Evolutionary conservation across 2,113 vertebrate genomes (phyloP).

Genomic region (Jacana jacana): DNA sequence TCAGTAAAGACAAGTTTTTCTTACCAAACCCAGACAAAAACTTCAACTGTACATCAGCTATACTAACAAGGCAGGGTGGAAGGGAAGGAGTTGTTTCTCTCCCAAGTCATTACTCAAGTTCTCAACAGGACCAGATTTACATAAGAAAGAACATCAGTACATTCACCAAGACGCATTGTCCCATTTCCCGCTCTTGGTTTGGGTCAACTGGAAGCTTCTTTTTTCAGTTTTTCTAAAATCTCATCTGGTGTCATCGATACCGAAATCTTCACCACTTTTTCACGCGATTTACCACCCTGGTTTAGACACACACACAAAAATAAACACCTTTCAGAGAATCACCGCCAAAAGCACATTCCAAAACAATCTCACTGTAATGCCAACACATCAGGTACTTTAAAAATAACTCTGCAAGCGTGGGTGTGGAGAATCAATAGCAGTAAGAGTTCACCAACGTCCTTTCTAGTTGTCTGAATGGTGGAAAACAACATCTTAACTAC

Average conservation of each 20-base stretch:
- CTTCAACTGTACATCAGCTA: not conserved
- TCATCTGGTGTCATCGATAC: conserved; percentile 79
- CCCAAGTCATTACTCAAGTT: not conserved
- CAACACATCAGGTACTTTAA: not conserved
- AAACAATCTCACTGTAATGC: not conserved
- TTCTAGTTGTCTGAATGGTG: not conserved
- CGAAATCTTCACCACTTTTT: conserved; percentile 88
- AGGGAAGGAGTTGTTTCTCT: not conserved
- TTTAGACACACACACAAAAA: conserved; percentile 4
- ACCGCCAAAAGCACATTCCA: not conserved
- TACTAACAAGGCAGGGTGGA: rapidly evolving
- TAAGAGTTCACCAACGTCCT: not conserved
- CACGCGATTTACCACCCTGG: conserved; percentile 90
- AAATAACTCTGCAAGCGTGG: not conserved
- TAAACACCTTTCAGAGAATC: not conserved
- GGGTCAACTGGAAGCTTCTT: conserved; percentile 74
- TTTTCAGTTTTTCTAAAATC: conserved; percentile 82
- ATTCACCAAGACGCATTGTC: not conserved
- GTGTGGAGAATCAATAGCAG: not conserved
- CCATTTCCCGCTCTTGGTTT: conserved; percentile 8
- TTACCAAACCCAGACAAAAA: not conserved
- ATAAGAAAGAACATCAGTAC: not conserved
- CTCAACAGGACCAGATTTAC: not conserved
- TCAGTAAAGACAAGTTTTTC: not conserved
- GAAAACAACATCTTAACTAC: not conserved